Base-by-base conservation (phyloP, 2,888 invertebrate species). In the Agriopis marginaria region DNA sequence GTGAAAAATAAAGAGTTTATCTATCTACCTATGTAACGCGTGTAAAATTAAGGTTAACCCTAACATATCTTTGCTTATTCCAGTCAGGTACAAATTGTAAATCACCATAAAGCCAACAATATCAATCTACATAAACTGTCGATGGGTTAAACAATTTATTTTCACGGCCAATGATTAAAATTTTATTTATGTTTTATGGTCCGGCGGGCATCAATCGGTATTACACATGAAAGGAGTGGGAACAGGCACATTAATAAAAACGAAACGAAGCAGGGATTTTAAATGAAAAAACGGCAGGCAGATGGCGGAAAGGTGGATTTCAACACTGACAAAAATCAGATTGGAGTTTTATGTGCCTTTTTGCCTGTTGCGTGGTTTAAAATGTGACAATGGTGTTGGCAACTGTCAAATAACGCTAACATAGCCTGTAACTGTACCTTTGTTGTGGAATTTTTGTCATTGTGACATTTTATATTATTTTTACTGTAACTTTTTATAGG, bases 241-340 rank as follows among this genome's bases (percentile, higher is more conserved):
- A 84, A 84, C 82, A 82, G 71, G 79, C 75, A 72, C 81, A 80
- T 85, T 84, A 85, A 86, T 86, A 86, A 85, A 70, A 85, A 78
- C 82, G 83, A 82, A 79, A 82, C 72, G 75, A 73, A 79, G 82
- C 81, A 77, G 84, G 84, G 84, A 85, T 83, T 85, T 86, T 84
- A 82, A 82, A 80, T 79, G 77, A 74, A 81, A 83, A 83, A 82
- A 82, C 79, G 71, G 79, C 23, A 47, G 53, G 11, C 44, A 40
- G 59, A 60, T 53, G 63, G 51, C 62, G 66, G 56, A 53, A 61
- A 63, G 58, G 71, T 66, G 61, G 63, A 54, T 66, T 62, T 66
- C 56, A 58, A 51, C 39, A 50, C 39, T 45, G 23, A 49, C 63
- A 17, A 55, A 62, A 50, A 61, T 49, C 49, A 61, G 14, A 51